These are phyloP conservation scores for Propithecus perrieri DNA, from an alignment of 2,797 vertebrate genomes.

Conservation along the genomic window DNA sequence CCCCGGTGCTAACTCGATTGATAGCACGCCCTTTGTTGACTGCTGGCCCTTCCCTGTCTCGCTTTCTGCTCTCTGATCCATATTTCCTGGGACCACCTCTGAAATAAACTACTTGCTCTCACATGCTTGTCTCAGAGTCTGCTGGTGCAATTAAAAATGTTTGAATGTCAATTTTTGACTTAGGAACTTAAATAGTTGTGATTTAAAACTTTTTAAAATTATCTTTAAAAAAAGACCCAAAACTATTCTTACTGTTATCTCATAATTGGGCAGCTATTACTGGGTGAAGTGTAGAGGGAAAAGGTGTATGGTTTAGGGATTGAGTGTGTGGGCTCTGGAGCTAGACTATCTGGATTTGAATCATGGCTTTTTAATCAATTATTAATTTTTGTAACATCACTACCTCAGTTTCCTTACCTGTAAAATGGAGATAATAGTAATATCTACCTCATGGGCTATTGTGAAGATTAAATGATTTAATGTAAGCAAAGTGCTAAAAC, in stretches of 20 bases:
- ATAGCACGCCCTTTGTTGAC: not conserved
- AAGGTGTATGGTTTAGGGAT: not conserved
- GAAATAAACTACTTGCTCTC: not conserved
- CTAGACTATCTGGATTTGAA: not conserved
- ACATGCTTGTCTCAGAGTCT: not conserved
- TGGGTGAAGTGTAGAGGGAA: not conserved
- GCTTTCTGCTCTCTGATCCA: not conserved
- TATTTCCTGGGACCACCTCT: not conserved
- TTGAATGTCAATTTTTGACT: not conserved
- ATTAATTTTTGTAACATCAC: not conserved
- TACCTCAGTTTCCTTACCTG: not conserved
- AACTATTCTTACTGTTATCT: not conserved
- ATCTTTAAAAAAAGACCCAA: not conserved
- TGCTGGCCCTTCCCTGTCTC: not conserved
- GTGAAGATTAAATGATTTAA: conserved; percentile 21
- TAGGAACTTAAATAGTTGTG: not conserved
- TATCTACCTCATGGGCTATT: not conserved
- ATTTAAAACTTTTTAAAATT: not conserved
- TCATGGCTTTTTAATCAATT: not conserved
- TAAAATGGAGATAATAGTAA: not conserved
- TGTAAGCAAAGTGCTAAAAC: not conserved
- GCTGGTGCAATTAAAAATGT: not conserved
- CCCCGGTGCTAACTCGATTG: not conserved
- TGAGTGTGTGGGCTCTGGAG: not conserved
- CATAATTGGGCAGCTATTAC: not conserved